These are phyloP conservation scores for Lithophane semibrunnea DNA, from an alignment of 2,888 invertebrate species.

Conservation along the genomic window DNA sequence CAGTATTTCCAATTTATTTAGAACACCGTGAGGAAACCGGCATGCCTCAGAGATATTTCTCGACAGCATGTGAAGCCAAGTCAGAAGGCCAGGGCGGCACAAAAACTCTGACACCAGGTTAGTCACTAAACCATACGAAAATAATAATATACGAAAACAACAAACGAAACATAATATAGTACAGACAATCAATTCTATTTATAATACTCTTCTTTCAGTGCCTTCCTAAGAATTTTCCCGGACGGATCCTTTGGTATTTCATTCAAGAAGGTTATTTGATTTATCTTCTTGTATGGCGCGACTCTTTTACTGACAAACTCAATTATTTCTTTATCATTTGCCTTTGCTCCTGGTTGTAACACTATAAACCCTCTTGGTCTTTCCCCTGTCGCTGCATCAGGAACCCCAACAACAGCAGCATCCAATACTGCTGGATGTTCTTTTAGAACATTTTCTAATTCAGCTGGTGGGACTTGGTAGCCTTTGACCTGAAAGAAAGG, in stretches of 20 bases:
- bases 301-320: slow-evolving; percentile 92
- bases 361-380: slow-evolving; percentile 94
- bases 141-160: not conserved
- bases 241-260: slow-evolving; percentile 94
- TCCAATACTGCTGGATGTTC: slow-evolving; percentile 94
- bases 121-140: too few relatives aligned
- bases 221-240: slow-evolving; percentile 94
- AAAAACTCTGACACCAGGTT: too few relatives aligned
- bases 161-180: too few relatives aligned
- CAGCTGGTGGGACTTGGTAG: slow-evolving; percentile 96
- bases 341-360: slow-evolving; percentile 82
- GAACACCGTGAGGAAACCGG: too few relatives aligned
- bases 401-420: slow-evolving; percentile 95
- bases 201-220: slow-evolving; percentile 83
- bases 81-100: too few relatives aligned
- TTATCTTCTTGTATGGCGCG: slow-evolving; percentile 93
- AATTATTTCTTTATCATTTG: slow-evolving; percentile 90
- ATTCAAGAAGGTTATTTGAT: slow-evolving; percentile 92
- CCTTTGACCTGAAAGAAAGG: slow-evolving; percentile 89
- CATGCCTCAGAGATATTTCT: too few relatives aligned
- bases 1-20: not conserved
- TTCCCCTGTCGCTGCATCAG: slow-evolving; percentile 93
- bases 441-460: slow-evolving; percentile 94
- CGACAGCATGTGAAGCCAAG: too few relatives aligned
- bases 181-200: slow-evolving; percentile 25